Evolutionary conservation across 2,113 vertebrate genomes (phyloP).

Genomic region (Thomomys bottae): DNA sequence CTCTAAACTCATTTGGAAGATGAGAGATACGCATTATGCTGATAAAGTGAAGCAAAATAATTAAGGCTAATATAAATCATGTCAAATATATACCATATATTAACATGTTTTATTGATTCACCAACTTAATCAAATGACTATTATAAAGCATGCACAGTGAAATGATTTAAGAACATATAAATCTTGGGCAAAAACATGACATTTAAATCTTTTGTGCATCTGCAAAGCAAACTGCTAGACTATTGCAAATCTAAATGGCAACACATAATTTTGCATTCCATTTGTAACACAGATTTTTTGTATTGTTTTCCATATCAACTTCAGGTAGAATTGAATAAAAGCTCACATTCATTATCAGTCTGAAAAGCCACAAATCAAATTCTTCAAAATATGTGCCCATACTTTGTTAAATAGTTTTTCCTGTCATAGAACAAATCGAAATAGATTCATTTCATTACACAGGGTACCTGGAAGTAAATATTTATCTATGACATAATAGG

Average conservation of each 20-base stretch:
- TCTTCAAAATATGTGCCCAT: conserved; percentile 1
- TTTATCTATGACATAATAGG: conserved; percentile 56
- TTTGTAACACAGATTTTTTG: conserved; percentile 28
- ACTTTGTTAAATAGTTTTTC: conserved; percentile 58
- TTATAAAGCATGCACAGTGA: conserved; percentile 38
- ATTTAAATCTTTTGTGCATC: conserved; percentile 38
- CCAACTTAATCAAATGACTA: conserved; percentile 61
- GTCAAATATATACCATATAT: conserved; percentile 51
- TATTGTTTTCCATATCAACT: conserved; percentile 58
- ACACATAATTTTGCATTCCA: conserved; percentile 34
- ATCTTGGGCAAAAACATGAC: conserved; percentile 26
- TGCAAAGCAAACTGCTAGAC: conserved; percentile 58
- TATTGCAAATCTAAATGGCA: conserved; percentile 53
- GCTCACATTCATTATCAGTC: conserved; percentile 3
- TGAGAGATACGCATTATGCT: conserved; percentile 55
- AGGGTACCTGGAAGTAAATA: conserved; percentile 58
- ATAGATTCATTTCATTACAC: conserved; percentile 66
- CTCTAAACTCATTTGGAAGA: conserved; percentile 64
- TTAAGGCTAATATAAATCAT: conserved; percentile 66
- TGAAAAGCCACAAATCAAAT: conserved; percentile 64
- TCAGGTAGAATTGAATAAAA: conserved; percentile 4
- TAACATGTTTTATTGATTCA: conserved; percentile 58
- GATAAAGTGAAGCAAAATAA: conserved; percentile 57
- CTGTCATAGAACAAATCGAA: conserved; percentile 75
- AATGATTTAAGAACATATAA: conserved; percentile 59